Evolutionary conservation across 2,888 invertebrate genomes (phyloP), one percentile per base, ranked within the genome.

Genomic region (Xestia xanthographa): DNA sequence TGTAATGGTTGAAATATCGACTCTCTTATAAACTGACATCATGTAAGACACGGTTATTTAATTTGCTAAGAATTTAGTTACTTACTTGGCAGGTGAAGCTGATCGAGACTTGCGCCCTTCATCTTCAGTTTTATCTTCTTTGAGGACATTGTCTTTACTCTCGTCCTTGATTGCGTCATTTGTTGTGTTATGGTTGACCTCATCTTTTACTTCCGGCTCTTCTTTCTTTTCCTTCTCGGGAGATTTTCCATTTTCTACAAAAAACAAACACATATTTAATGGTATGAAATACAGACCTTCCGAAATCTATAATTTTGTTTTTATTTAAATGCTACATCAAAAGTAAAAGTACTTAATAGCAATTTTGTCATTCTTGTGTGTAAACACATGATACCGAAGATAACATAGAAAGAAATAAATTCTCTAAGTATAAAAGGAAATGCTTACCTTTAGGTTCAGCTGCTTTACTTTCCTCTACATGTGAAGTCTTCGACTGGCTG

Each of bases 201-300:
- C 94, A 87, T 96, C 92, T 90, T 95, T 93, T 87, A 92, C 85
- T 88, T 95, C 93, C 80, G 87, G 79, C 0, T 94, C 95, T 87
- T 94, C 93, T 92, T 96, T 92, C 91, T 92, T 94, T 82, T 95
- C 96, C 90, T 93, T 94, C 80, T 95, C 96, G 4, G 95, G 95
- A 29, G 96, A 96, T 89, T 95, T 95, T 53, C 96, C 96, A 84
- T 96, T 96, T 92, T 96, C 96, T 96, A 66, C 1, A 34, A 68
- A 74, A 12, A 63, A 43, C n/a, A 70, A 50, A 65, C 4, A 58
- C 17, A 50, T 14, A 12, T 20, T 29, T 56, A 50, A 22, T 14
- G 20, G 38, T 22, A 62, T 34, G 12, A 48, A 43, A 14, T 1
- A n/a, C 5, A 17, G 43, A n/a, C 1, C 6, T 38, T 6, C n/a